A percentile compares a stretch with the other conserved stretches of the same genome.
These are phyloP conservation scores for Syngnathus scovelli DNA, from an alignment of 2,113 vertebrate species.

Conservation along the genomic window DNA sequence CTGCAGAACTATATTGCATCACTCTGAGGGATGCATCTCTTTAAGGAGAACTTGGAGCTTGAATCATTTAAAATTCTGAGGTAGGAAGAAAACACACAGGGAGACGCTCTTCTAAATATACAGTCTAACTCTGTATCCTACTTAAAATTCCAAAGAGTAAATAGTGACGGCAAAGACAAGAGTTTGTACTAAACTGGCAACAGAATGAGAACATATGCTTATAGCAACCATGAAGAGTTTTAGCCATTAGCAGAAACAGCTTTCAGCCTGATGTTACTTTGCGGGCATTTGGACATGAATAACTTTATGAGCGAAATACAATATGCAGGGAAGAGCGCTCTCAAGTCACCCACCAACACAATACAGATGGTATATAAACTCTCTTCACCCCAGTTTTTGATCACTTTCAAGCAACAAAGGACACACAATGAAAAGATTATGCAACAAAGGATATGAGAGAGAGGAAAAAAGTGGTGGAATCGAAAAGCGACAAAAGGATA, in stretches of 20 bases:
- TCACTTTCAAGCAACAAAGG: constrained; percentile 8
- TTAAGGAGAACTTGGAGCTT: too few relatives aligned
- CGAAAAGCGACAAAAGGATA: background rate
- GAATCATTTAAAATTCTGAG: too few relatives aligned
- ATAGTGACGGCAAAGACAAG: background rate
- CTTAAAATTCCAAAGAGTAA: background rate
- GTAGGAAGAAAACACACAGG: too few relatives aligned
- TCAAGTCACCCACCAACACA: background rate
- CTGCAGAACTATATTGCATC: too few relatives aligned
- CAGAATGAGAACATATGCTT: background rate
- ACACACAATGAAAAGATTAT: background rate
- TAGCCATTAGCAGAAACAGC: background rate
- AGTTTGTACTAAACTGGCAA: background rate
- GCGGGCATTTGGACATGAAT: background rate
- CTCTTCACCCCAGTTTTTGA: background rate
- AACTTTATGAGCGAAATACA: constrained; percentile 8
- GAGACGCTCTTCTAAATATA: too few relatives aligned
- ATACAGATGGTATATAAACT: constrained; percentile 7
- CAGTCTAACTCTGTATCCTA: too few relatives aligned
- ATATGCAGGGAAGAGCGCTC: background rate
- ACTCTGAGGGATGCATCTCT: too few relatives aligned
- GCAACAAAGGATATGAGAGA: background rate
- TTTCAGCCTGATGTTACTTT: background rate
- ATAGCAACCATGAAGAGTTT: background rate
- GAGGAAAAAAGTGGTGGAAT: background rate